phyloP scores from a whole-genome alignment of 2,888 invertebrate genomes.

The Lamellibrachia satsuma region DNA sequence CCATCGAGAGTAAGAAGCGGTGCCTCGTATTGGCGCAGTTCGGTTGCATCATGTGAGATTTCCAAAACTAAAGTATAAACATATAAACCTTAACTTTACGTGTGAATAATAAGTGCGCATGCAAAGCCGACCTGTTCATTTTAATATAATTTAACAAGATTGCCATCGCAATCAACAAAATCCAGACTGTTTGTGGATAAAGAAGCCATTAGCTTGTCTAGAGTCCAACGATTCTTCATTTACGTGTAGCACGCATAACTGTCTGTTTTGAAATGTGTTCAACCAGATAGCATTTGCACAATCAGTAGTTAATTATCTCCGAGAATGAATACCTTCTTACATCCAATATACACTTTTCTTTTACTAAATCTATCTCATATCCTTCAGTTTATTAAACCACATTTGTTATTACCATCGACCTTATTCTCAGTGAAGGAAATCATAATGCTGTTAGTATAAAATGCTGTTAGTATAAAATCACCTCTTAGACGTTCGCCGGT shows the following conservation, averaged over 20 bases:
- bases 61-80: conserved; percentile 30
- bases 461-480: neutral
- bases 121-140: neutral
- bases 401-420: too few species aligned
- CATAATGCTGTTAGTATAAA: too few species aligned
- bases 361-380: too few species aligned
- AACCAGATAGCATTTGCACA: too few species aligned
- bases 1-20: conserved; percentile 33
- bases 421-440: too few species aligned
- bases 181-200: neutral
- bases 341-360: too few species aligned
- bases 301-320: too few species aligned
- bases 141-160: neutral
- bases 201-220: neutral
- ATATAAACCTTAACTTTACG: neutral
- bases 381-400: too few species aligned
- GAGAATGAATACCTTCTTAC: too few species aligned
- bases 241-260: neutral
- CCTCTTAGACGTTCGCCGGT: conserved; percentile 28
- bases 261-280: too few species aligned
- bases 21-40: conserved; percentile 33
- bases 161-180: neutral
- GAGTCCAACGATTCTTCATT: neutral
- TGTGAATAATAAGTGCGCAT: too few species aligned
- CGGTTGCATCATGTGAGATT: conserved; percentile 28